Evolutionary conservation across 1,140 invertebrate genomes (phyloP).

Genomic region (Prorops nasuta): DNA sequence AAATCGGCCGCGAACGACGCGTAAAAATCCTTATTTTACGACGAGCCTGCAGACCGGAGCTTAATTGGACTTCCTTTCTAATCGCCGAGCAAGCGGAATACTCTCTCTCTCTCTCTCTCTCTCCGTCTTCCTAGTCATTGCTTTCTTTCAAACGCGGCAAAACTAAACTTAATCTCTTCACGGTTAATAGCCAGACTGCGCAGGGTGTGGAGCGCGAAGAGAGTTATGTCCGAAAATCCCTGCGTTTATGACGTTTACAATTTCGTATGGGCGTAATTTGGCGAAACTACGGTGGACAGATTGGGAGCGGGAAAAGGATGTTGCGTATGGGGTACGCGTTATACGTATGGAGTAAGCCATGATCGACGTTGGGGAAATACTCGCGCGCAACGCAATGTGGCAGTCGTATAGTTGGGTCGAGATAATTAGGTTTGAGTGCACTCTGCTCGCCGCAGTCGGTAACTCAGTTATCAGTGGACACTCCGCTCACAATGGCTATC

Average conservation of each 20-base stretch:
- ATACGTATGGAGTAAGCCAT: no score
- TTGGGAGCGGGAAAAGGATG: no score
- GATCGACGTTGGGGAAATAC: no score
- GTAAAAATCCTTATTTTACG: conserved; percentile 52
- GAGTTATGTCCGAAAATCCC: no score
- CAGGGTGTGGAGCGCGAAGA: no score
- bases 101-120: conserved; percentile 5
- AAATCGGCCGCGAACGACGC: conserved; percentile 30
- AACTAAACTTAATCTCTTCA: no score
- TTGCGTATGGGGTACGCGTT: no score
- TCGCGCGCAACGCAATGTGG: conserved; percentile 50
- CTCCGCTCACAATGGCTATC: conserved; percentile 56
- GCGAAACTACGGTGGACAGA: no score
- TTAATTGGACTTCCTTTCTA: conserved; percentile 49
- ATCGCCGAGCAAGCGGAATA: conserved; percentile 25
- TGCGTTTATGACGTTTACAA: no score
- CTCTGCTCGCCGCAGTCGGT: conserved; percentile 55
- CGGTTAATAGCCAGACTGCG: no score
- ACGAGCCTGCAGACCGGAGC: conserved; percentile 35
- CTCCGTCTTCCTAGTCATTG: background rate
- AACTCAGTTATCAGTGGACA: conserved; percentile 60
- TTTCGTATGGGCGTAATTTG: no score
- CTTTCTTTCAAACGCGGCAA: background rate
- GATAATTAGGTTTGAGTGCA: conserved; percentile 60
- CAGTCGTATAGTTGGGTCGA: conserved; percentile 53